Base-by-base conservation (phyloP, 2,113 vertebrate species). In the Aphyosemion australe region DNA sequence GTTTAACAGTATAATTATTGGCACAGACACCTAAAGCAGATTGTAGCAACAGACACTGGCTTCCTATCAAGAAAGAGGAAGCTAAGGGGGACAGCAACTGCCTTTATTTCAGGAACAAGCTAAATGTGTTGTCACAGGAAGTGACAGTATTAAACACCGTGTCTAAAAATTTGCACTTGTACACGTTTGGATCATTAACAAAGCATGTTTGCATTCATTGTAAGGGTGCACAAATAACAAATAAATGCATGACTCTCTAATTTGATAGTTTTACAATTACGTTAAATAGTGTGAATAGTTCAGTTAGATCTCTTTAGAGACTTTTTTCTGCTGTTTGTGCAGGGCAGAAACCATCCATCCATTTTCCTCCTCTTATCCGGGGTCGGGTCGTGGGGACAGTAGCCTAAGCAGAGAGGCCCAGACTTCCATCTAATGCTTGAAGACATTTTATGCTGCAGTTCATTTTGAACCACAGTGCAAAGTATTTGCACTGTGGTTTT, bases 401-500 rank as follows among this genome's bases (percentile, higher is more conserved):
- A 26, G 26, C 26, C 26, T 26, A 26, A 26, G 26, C 26, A 26
- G 26, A 26, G n/a, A n/a, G n/a, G n/a, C n/a, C n/a, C n/a, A n/a
- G 26, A 26, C 26, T 26, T 26, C 26, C 26, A 2, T 26, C 26
- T 1, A 26, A 26, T 26, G 3, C 26, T 26, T 26, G 26, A 37
- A 37, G 34, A 56, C 16, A 32, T 5, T 20, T 20, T 26, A 12
- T 50, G 13, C 3, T 26, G 14, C 37, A 31, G 60, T 67, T 66
- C 34, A 69, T 56, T 78, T 78, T 69, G 69, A 79, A 56, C 34
- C 32, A 9, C n/a, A 72, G 53, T 64, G 43, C 57, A 47, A 67
- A 70, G 46, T 74, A 59, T 84, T 85, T 83, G 58, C 58, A 52
- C 59, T 63, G 74, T 63, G 55, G 16, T 31, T 64, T 52, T 67